These are phyloP conservation scores for Scaptomyza hsui DNA, from an alignment of 1,140 invertebrate species.

Conservation along the genomic window DNA sequence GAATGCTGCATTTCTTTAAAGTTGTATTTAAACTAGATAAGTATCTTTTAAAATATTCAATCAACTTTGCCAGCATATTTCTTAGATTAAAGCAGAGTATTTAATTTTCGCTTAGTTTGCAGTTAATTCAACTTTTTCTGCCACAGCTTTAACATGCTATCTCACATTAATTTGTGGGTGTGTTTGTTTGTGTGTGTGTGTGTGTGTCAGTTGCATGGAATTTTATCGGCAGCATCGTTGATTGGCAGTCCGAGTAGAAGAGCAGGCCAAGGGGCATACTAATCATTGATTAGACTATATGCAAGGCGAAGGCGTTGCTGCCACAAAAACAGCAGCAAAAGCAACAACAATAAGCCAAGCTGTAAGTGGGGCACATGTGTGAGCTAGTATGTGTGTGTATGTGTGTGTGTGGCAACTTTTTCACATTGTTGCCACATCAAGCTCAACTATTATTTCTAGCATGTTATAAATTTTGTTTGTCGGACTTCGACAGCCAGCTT, in stretches of 20 bases:
- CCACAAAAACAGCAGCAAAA: conserved; percentile 9
- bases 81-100: not conserved
- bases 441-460: conserved; percentile 65
- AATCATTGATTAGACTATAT: conserved; percentile 49
- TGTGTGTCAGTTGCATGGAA: conserved; percentile 25
- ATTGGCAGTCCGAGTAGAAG: conserved; percentile 39
- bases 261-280: conserved; percentile 50
- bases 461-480: conserved; percentile 66
- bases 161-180: conserved; percentile 35
- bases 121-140: conserved; percentile 1
- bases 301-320: conserved; percentile 41
- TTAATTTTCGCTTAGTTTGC: not conserved
- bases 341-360: conserved; percentile 14
- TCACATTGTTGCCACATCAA: conserved; percentile 43
- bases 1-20: not conserved
- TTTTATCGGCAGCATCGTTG: conserved; percentile 35
- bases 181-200: conserved; percentile 8
- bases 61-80: too few species aligned
- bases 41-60: too few species aligned
- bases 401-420: conserved; percentile 22
- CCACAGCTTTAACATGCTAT: conserved; percentile 16
- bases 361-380: conserved; percentile 24
- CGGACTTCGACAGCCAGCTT: conserved; percentile 27
- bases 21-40: too few species aligned
- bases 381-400: not conserved